Base-by-base conservation (phyloP, 2,797 vertebrate species). In the Discoglossus pictus region DNA sequence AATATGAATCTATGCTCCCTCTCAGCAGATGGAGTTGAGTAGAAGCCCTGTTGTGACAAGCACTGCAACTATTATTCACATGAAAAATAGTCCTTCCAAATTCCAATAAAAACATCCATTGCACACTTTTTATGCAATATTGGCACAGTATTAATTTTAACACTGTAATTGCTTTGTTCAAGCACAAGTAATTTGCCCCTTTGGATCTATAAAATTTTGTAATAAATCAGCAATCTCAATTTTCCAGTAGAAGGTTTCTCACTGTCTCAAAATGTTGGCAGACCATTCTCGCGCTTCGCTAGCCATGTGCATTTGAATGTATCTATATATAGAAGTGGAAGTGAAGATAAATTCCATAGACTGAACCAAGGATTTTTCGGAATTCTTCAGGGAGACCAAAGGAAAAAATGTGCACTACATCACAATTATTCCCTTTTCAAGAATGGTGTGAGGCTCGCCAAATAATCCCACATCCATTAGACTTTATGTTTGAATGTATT, bases 311-410 rank as follows among this genome's bases (percentile, higher is more conserved):
- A 64, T 44, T 65, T 43, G 53, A 24, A 36, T 17, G 20, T 11
- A 23, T 58, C 61, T 71, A 71, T 65, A 71, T 71, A 71, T 71
- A 71, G 68, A 64, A 64, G 47, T 40, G 61, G 61, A 71, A 71
- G 68, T 64, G 25, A 34, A 63, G 68, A 56, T 52, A 58, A 64
- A 58, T 64, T 71, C 68, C 68, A 50, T 55, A 71, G 51, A 71
- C 52, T 15, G 44, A 64, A 58, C 68, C 53, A 44, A 56, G 44
- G 43, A 43, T 39, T 39, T 56, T 42, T 42, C 12, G 20, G 35
- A 70, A 70, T 63, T 64, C 60, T 64, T 70, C 9, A 51, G 53
- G 68, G 53, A 59, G 46, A 65, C 53, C 53, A 59, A 70, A 64
- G 68, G 61, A 71, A 71, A 63, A 71, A 64, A 71, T 71, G 61